Percentiles rank a stretch among this genome's conserved stretches.
Evolutionary conservation across 2,113 vertebrate species (phyloP).

Genomic region (Pogona vitticeps): DNA sequence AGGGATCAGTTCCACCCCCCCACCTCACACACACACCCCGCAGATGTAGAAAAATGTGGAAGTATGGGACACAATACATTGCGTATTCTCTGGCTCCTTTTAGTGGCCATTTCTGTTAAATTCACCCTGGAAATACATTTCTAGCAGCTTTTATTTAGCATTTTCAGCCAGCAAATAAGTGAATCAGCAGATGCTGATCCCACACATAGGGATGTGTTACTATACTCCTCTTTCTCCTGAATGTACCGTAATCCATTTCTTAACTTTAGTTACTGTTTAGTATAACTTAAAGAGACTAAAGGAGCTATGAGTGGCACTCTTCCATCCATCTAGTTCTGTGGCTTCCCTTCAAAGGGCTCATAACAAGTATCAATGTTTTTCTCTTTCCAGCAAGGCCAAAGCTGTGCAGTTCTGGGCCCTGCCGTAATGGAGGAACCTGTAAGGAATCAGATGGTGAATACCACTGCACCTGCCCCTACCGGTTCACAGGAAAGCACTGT

Average conservation of each 20-base stretch:
- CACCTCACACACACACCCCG: no score
- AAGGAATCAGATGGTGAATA: slow-evolving; percentile 86
- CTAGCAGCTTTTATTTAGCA: no score
- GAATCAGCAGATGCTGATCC: no score
- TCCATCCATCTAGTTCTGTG: not conserved
- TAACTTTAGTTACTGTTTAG: not conserved
- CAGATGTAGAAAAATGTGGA: no score
- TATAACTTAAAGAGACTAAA: not conserved
- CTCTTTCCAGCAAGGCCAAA: slow-evolving; percentile 86
- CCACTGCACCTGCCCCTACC: slow-evolving; percentile 91
- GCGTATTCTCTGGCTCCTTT: no score
- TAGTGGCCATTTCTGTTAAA: no score
- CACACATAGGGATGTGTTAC: no score
- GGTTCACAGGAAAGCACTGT: slow-evolving; percentile 94
- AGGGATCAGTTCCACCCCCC: no score
- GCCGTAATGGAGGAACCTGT: slow-evolving; percentile 94
- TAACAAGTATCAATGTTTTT: not conserved
- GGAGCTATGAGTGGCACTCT: not conserved
- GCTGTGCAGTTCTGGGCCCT: slow-evolving; percentile 88
- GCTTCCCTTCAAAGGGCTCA: not conserved
- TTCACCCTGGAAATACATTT: no score
- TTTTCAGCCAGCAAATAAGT: no score
- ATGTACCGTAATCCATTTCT: not conserved
- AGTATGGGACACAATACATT: no score
- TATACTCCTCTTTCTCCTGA: not conserved